phyloP scores from a whole-genome alignment of 2,113 vertebrate genomes.

The Prionailurus bengalensis region DNA sequence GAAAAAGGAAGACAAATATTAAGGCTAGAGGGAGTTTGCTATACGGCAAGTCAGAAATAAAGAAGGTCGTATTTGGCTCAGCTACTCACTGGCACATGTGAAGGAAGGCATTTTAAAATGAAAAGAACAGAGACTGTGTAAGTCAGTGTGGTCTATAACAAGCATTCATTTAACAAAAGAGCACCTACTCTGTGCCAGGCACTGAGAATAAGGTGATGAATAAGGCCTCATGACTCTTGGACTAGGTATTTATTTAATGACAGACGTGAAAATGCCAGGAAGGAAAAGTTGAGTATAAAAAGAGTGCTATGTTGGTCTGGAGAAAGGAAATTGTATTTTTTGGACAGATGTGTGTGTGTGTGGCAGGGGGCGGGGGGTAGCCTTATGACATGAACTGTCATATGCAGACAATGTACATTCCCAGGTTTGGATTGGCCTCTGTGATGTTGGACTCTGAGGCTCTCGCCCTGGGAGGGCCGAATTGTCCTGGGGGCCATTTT shows the following conservation, averaged over 20 bases:
- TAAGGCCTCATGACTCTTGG: not conserved
- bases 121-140: not conserved
- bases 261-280: not conserved
- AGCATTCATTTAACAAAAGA: not conserved
- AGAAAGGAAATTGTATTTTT: slow-evolving; percentile 45
- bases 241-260: not conserved
- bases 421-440: not conserved
- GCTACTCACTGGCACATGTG: not conserved
- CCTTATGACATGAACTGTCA: not conserved
- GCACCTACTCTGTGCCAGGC: not conserved
- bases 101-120: slow-evolving; percentile 13
- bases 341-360: not conserved
- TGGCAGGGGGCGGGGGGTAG: not conserved
- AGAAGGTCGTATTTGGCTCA: not conserved
- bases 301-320: not conserved
- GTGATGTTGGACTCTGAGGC: not conserved
- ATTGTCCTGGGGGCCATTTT: not conserved
- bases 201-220: not conserved
- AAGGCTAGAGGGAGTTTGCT: not conserved
- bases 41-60: not conserved
- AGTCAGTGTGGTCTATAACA: not conserved
- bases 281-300: not conserved
- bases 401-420: not conserved
- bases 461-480: not conserved
- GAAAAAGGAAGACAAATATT: slow-evolving; percentile 18